phyloP scores from a whole-genome alignment of 2,797 vertebrate species.

The Myioborus melanocephalus region DNA sequence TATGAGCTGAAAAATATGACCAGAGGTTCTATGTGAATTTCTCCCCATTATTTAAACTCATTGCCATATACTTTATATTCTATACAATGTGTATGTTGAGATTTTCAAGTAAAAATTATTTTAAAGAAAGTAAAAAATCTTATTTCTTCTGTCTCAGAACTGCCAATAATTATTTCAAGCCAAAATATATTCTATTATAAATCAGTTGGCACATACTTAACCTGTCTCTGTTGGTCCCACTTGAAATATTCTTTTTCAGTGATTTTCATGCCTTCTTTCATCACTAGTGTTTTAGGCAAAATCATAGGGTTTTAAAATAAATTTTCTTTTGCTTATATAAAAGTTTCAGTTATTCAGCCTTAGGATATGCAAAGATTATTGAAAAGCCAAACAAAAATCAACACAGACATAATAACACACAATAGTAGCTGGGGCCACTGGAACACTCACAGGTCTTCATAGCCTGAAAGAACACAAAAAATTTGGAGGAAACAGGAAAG shows the following conservation, averaged over 20 bases:
- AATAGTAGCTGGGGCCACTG: not conserved
- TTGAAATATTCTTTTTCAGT: not conserved
- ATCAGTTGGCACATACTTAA: not conserved
- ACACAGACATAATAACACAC: not conserved
- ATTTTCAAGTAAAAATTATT: not conserved
- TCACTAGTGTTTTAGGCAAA: not conserved
- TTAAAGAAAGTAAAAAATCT: not conserved
- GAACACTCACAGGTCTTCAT: not conserved
- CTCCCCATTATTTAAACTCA: not conserved
- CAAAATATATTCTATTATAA: not conserved
- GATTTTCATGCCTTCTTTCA: not conserved
- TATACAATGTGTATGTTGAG: not conserved
- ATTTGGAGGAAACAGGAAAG: not conserved
- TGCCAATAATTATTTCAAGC: not conserved
- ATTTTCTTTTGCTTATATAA: not conserved
- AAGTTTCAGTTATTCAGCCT: not conserved
- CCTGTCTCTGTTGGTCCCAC: not conserved
- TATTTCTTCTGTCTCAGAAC: not conserved
- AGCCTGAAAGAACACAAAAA: not conserved
- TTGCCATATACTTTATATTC: not conserved
- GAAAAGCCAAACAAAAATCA: not conserved
- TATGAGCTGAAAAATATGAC: not conserved
- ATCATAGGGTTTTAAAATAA: not conserved
- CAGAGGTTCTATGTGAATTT: not conserved
- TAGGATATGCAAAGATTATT: not conserved